These are phyloP conservation scores for Rhinogobius similis DNA, from an alignment of 2,113 vertebrate species.

Conservation along the genomic window DNA sequence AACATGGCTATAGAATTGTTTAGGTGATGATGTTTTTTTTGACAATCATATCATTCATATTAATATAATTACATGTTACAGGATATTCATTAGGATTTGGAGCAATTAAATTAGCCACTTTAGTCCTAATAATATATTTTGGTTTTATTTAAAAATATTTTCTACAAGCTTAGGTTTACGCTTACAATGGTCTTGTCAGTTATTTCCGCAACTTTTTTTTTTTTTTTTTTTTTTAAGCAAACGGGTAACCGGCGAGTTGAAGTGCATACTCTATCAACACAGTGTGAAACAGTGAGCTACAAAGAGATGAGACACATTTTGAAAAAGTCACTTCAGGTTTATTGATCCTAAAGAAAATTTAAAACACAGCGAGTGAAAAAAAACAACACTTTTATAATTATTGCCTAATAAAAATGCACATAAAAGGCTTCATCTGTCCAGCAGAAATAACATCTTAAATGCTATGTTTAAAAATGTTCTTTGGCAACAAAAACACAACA, in stretches of 20 bases:
- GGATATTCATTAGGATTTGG: background rate
- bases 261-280: background rate
- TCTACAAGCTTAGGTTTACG: background rate
- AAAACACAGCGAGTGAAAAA: conserved; percentile 61
- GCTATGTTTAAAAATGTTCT: conserved; percentile 43
- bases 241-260: background rate
- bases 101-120: background rate
- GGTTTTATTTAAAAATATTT: background rate
- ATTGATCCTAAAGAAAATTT: conserved; percentile 70
- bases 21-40: background rate
- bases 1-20: background rate
- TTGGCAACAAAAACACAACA: conserved; percentile 45
- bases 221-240: background rate
- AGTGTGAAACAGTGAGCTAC: background rate
- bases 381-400: conserved; percentile 49
- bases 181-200: background rate
- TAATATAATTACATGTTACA: background rate
- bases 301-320: conserved; percentile 52
- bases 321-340: conserved; percentile 71
- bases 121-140: background rate
- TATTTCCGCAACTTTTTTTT: background rate
- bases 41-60: background rate
- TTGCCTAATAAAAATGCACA: conserved; percentile 55
- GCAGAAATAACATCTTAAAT: conserved; percentile 89
- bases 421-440: conserved; percentile 86